phyloP scores from a whole-genome alignment of 2,797 vertebrate species.

The Furcifer pardalis region DNA sequence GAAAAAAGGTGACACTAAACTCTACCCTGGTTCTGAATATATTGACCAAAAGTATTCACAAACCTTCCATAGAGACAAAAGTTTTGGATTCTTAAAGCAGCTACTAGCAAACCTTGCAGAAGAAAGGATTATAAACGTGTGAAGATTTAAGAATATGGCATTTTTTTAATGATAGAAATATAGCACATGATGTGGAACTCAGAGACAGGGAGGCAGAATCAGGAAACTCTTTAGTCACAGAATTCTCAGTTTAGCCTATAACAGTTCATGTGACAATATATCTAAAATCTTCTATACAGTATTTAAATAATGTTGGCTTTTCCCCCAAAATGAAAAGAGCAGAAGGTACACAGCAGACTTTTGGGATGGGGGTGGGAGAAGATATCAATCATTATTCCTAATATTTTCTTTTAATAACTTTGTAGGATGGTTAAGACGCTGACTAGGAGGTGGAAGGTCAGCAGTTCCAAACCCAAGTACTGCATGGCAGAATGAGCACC shows the following conservation, averaged over 20 bases:
- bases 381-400: too few species aligned
- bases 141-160: conserved; percentile 6
- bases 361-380: too few species aligned
- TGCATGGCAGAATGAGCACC: too few species aligned
- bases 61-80: not conserved
- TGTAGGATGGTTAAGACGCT: too few species aligned
- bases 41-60: not conserved
- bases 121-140: not conserved
- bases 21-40: too few species aligned
- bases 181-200: not conserved
- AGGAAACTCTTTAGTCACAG: not conserved
- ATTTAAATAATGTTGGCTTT: too few species aligned
- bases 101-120: not conserved
- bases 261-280: not conserved
- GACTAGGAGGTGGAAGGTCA: too few species aligned
- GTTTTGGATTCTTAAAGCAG: too few species aligned
- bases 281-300: conserved; percentile 2
- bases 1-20: not conserved
- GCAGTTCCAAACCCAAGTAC: too few species aligned
- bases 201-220: not conserved
- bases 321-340: too few species aligned
- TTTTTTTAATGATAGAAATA: not conserved
- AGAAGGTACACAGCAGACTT: not conserved
- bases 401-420: not conserved
- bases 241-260: not conserved